phyloP scores from a whole-genome alignment of 2,113 vertebrate species.

The human region DNA sequence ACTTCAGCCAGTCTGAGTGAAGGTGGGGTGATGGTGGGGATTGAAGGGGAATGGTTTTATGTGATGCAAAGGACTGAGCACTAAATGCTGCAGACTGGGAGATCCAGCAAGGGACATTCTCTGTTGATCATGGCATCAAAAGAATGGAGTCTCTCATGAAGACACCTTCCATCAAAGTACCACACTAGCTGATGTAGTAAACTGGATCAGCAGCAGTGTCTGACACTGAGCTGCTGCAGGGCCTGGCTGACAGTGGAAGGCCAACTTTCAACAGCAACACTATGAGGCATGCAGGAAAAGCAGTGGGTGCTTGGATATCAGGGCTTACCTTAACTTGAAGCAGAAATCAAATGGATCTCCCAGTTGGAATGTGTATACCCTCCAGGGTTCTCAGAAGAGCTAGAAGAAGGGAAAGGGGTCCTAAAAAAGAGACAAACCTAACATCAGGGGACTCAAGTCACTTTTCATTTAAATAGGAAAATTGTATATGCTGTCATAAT shows the following conservation, averaged over 20 bases:
- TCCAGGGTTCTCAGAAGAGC: neutral
- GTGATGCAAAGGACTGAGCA: neutral
- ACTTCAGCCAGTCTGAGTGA: neutral
- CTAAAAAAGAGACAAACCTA: neutral
- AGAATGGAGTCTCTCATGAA: neutral
- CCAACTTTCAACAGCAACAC: neutral
- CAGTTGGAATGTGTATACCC: neutral
- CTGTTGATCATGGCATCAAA: neutral
- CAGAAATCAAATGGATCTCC: neutral
- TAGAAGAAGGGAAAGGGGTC: neutral
- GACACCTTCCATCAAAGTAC: neutral
- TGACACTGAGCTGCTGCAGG: neutral
- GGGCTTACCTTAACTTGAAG: neutral
- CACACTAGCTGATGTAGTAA: neutral
- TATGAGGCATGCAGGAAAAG: neutral
- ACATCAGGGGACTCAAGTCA: neutral
- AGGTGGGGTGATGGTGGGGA: neutral
- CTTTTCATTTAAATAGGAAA: constrained; percentile 26
- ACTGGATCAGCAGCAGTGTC: neutral
- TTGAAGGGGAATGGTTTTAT: neutral
- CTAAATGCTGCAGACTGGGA: neutral
- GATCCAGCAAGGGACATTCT: neutral
- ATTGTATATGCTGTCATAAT: neutral
- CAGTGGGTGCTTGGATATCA: neutral
- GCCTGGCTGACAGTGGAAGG: neutral